Evolutionary conservation across 2,797 vertebrate species (phyloP).

Genomic region (Coluber constrictor): DNA sequence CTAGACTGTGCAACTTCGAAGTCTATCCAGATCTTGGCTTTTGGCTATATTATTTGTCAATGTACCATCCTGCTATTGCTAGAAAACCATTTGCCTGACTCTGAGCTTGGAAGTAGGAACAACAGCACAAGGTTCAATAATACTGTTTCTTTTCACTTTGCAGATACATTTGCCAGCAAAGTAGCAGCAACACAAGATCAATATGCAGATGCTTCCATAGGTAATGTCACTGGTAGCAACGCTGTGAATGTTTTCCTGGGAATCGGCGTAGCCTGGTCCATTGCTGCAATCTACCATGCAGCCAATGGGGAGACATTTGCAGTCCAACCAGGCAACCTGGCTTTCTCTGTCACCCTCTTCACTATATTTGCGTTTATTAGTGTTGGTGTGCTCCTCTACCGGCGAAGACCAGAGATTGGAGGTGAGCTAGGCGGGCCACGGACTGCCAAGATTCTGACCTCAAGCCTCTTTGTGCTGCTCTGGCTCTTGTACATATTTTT

Average conservation of each 20-base stretch:
- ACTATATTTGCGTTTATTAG: constrained; percentile 96
- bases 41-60: background rate
- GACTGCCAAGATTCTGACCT: constrained; percentile 87
- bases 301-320: constrained; percentile 78
- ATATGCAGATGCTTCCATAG: constrained; percentile 94
- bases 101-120: background rate
- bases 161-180: constrained; percentile 98
- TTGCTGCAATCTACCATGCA: constrained; percentile 89
- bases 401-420: constrained; percentile 89
- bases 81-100: background rate
- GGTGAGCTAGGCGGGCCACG: constrained; percentile 94
- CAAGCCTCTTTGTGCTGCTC: constrained; percentile 87
- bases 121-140: background rate
- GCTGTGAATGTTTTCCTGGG: constrained; percentile 97
- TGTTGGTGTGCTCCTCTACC: constrained; percentile 90
- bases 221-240: constrained; percentile 96
- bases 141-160: constrained; percentile 28
- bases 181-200: constrained; percentile 93
- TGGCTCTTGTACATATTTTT: constrained; percentile 97
- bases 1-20: background rate
- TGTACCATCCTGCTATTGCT: background rate
- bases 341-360: constrained; percentile 97
- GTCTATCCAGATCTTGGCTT: background rate
- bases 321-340: constrained; percentile 89
- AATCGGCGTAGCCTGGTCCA: constrained; percentile 96